Evolutionary conservation across 2,113 vertebrate species (phyloP).

Genomic region (Chloropsis cyanopogon): DNA sequence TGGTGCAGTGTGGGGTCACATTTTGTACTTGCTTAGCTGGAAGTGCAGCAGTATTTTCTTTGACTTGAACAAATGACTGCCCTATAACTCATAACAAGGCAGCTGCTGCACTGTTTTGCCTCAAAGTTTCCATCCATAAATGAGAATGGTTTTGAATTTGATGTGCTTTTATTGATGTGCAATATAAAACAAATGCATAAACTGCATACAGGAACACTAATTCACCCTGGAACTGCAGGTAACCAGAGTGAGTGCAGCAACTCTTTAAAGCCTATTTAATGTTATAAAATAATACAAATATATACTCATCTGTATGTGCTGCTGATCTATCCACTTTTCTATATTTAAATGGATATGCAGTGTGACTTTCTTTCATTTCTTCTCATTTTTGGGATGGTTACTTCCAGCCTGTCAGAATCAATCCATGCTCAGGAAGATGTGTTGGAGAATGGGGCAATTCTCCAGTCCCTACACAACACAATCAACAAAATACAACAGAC

Average conservation of each 20-base stretch:
- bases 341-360: background rate
- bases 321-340: background rate
- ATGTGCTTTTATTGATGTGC: conserved; percentile 2
- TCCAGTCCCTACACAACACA: background rate
- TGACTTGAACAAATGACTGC: background rate
- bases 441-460: background rate
- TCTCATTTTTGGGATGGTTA: background rate
- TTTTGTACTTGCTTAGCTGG: background rate
- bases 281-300: background rate
- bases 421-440: background rate
- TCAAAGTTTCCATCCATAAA: background rate
- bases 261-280: background rate
- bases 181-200: conserved; percentile 23
- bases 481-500: background rate
- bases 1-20: background rate
- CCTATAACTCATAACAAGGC: background rate
- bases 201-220: background rate
- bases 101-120: background rate
- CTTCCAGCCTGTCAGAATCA: background rate
- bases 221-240: background rate
- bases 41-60: background rate
- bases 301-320: background rate
- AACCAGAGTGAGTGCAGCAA: background rate
- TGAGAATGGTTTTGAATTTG: background rate
- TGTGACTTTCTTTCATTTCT: background rate